Evolutionary conservation across 2,113 vertebrate genomes (phyloP).

Genomic region (Neodon shergylaensis): DNA sequence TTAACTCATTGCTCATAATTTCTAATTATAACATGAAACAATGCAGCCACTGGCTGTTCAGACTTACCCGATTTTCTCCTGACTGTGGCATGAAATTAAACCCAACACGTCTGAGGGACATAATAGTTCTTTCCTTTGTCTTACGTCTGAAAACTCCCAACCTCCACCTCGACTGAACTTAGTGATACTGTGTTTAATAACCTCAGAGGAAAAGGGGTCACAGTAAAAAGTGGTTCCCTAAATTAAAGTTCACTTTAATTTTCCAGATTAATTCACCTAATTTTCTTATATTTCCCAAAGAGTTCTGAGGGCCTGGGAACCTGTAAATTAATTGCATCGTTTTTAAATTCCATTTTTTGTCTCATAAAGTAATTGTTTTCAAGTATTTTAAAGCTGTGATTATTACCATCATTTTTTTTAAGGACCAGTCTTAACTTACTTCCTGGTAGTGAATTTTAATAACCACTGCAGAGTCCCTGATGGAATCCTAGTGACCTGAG

Average conservation of each 20-base stretch:
- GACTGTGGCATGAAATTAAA: not conserved
- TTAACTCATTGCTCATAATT: not conserved
- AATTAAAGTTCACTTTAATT: not conserved
- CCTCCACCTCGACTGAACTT: accelerated
- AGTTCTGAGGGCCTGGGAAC: not conserved
- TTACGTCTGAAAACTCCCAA: not conserved
- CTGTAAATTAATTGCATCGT: not conserved
- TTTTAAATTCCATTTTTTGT: slow-evolving; percentile 31
- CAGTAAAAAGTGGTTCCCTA: not conserved
- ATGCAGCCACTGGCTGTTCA: not conserved
- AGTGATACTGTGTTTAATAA: not conserved
- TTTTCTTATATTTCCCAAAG: slow-evolving; percentile 22
- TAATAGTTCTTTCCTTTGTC: not conserved
- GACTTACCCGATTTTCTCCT: not conserved
- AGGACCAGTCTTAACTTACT: slow-evolving; percentile 11
- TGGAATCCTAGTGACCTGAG: slow-evolving; percentile 33
- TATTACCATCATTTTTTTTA: slow-evolving; percentile 43
- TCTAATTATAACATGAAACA: not conserved
- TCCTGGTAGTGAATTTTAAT: slow-evolving; percentile 60
- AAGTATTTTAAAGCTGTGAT: slow-evolving; percentile 43
- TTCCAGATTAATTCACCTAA: not conserved
- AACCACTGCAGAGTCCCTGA: not conserved
- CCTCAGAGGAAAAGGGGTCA: not conserved
- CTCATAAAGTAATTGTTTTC: slow-evolving; percentile 52
- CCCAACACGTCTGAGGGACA: not conserved